Evolutionary conservation across 2,113 vertebrate species (phyloP).

Genomic region (Clupea harengus): DNA sequence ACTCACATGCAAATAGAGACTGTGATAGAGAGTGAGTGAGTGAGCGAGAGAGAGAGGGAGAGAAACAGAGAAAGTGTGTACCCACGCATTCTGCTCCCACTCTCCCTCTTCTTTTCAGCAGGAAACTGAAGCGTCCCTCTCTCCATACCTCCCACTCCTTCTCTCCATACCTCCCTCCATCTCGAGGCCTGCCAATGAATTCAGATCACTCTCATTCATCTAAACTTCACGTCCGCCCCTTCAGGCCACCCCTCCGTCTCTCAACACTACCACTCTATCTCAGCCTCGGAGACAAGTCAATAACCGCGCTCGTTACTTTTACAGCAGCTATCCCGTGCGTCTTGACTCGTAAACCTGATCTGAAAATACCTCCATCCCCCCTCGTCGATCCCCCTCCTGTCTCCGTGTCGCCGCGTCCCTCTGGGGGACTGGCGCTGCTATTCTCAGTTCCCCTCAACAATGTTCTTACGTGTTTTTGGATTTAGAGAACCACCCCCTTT

Average conservation of each 20-base stretch:
- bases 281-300: background rate
- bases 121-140: slow-evolving; percentile 38
- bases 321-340: background rate
- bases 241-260: background rate
- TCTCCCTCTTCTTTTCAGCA: slow-evolving; percentile 34
- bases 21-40: slow-evolving; percentile 5
- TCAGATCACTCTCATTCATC: slow-evolving; percentile 39
- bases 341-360: background rate
- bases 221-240: slow-evolving; percentile 20
- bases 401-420: no score
- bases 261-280: background rate
- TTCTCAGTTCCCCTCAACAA: no score
- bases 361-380: background rate
- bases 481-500: background rate
- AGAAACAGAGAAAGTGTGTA: no score
- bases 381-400: background rate
- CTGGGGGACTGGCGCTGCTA: no score
- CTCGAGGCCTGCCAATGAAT: slow-evolving; percentile 34
- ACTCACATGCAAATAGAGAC: slow-evolving; percentile 12
- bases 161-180: slow-evolving; percentile 31
- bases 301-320: background rate
- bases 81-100: slow-evolving; percentile 7
- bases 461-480: background rate
- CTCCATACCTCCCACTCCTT: slow-evolving; percentile 19
- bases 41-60: background rate